Percentiles rank a stretch among this genome's conserved stretches.
phyloP scores from a whole-genome alignment of 2,888 invertebrate genomes.

The Congeria kusceri region DNA sequence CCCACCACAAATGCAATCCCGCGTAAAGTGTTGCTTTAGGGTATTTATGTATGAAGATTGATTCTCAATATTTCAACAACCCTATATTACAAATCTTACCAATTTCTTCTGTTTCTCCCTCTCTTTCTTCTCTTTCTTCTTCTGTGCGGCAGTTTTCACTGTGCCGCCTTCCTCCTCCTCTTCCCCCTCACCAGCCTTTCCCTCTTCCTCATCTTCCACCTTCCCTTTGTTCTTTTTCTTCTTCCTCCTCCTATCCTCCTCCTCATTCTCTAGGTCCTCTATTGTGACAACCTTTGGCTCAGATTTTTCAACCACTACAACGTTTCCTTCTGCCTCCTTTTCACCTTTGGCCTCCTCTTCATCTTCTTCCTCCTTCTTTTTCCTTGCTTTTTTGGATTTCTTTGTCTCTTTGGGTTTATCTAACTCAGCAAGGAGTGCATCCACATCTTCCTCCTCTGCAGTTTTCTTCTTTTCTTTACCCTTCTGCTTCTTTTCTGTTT shows the following conservation, averaged over 20 bases:
- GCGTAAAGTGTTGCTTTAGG: too few species aligned
- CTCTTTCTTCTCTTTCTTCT: constrained; percentile 87
- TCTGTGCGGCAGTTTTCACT: constrained; percentile 85
- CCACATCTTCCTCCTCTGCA: constrained; percentile 81
- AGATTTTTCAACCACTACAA: constrained; percentile 37
- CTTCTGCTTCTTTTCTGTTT: constrained; percentile 71
- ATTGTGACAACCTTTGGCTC: constrained; percentile 65
- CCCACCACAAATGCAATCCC: too few species aligned
- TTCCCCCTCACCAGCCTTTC: constrained; percentile 61
- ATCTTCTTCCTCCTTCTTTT: constrained; percentile 63
- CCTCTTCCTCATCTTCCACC: constrained; percentile 82
- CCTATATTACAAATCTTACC: constrained; percentile 48
- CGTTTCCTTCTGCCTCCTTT: constrained; percentile 29
- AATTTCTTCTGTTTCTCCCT: constrained; percentile 64
- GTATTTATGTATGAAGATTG: too few species aligned
- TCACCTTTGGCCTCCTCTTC: constrained; percentile 31
- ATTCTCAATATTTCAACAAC: too few species aligned
- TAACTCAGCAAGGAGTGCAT: constrained; percentile 82
- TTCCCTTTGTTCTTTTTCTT: constrained; percentile 67
- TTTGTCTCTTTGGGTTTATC: constrained; percentile 77
- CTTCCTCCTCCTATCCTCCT: constrained; percentile 68
- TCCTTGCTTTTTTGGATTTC: constrained; percentile 73
- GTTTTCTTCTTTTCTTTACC: constrained; percentile 76
- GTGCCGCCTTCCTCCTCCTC: constrained; percentile 91
- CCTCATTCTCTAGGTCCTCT: constrained; percentile 72